phyloP scores from a whole-genome alignment of 2,888 invertebrate genomes.

The Psylliodes chrysocephalus region DNA sequence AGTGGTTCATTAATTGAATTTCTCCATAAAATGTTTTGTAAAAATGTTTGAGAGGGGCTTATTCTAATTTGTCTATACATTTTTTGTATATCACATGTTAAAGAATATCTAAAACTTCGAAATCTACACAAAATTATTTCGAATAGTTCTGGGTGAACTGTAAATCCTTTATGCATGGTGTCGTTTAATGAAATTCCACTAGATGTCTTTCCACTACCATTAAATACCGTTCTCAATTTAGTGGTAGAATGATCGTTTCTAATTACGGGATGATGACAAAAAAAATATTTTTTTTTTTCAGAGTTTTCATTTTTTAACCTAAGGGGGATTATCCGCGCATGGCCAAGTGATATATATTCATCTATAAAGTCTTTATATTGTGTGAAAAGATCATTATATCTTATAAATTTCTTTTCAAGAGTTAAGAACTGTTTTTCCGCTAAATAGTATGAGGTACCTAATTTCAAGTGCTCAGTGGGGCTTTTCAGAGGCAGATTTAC shows the following conservation, averaged over 20 bases:
- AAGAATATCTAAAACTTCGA: slow-evolving; percentile 15
- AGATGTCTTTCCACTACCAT: slow-evolving; percentile 23
- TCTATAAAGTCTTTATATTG: neutral
- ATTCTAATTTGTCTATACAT: slow-evolving; percentile 32
- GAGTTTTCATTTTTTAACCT: neutral
- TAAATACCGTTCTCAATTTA: too few species aligned
- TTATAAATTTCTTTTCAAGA: neutral
- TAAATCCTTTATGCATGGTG: slow-evolving; percentile 15
- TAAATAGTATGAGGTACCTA: neutral
- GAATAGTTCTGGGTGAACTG: slow-evolving; percentile 14
- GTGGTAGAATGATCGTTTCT: too few species aligned
- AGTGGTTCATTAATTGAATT: slow-evolving; percentile 6
- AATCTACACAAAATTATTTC: slow-evolving; percentile 15
- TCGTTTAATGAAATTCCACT: slow-evolving; percentile 36
- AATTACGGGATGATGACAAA: slow-evolving; percentile 11
- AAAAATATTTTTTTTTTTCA: neutral
- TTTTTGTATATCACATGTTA: slow-evolving; percentile 31
- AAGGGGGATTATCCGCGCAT: neutral
- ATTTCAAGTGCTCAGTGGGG: neutral
- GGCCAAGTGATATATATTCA: slow-evolving; percentile 7
- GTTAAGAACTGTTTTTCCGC: neutral
- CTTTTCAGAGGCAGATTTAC: too few species aligned
- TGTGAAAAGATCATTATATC: neutral
- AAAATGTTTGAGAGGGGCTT: slow-evolving; percentile 14
- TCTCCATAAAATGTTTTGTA: slow-evolving; percentile 33